Evolutionary conservation across 1,140 invertebrate genomes (phyloP), one percentile per base, ranked within the genome.

Genomic region (Zaprionus kolodkinae): DNA sequence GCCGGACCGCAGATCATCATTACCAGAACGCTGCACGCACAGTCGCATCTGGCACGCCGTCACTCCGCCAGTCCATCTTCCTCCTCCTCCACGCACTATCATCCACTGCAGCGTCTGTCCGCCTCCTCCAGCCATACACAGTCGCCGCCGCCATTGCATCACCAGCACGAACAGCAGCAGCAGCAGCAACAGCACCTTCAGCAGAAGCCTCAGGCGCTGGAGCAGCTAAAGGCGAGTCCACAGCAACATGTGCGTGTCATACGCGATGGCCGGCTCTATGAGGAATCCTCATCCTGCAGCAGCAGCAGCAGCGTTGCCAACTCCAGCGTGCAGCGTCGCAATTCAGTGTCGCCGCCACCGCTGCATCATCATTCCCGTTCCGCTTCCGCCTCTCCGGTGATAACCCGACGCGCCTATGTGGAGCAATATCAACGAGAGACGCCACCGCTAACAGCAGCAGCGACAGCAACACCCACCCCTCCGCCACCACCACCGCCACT

Each of bases 221-320:
- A 52, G 11, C 38, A 40, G 38, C 38, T 12, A 5, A 64, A 64
- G 15, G 67, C 69, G 30, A 35, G 65, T 12, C 55, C 36, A 10
- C 71, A 74, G 50, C 83, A 86, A 27, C 90, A 91, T 72, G 91
- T 92, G 56, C 91, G 91, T 6, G 91, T 92, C 15, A 92, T 92
- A 56, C 79, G 91, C 68, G 91, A 92, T 64, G 91, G 91, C 21
- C 91, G 91, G 13, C 59, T 92, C 43, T 91, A 92, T 55, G 91
- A 92, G 45, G 91, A 92, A 38, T 50, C 81, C 2, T 1, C 38
- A 21, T 21, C 21, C 21, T 21, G 21, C 21, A 21, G 21, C 13
- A 21, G 50, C 13, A 21, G 50, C 7, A 45, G 55, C 74, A 65
- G 12, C 33, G 36, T 5, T 63, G 55, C 55, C 40, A 15, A 60